Conservation (phyloP, 2,797 vertebrate species). For the Muscicapa striata region DNA sequence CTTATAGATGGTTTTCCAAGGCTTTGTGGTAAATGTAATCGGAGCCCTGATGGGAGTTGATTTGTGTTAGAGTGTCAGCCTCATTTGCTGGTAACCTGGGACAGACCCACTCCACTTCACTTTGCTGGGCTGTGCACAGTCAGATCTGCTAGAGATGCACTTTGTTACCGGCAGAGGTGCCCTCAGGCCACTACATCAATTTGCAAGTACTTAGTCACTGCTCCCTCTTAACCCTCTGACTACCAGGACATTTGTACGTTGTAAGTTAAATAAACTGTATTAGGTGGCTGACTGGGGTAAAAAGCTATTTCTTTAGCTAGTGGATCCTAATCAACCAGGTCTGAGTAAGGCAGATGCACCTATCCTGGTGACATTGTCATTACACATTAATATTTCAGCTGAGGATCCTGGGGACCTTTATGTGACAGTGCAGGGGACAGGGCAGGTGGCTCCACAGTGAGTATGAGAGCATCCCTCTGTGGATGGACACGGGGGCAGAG, state of each 20-base stretch:
- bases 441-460: accelerated
- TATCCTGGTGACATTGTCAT: too few relatives aligned
- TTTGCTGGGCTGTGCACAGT: not conserved
- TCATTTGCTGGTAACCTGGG: constrained; percentile 19
- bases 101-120: not conserved
- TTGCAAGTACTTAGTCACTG: not conserved
- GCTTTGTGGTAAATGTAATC: not conserved
- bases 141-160: constrained; percentile 1
- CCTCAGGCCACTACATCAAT: constrained; percentile 24
- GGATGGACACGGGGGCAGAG: accelerated
- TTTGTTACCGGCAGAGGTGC: constrained; percentile 3
- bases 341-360: not conserved
- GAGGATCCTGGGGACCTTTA: not conserved
- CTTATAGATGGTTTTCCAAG: not conserved
- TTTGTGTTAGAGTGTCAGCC: not conserved
- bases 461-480: not conserved
- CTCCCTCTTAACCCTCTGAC: constrained; percentile 33
- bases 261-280: not conserved
- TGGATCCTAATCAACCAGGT: not conserved
- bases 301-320: not conserved
- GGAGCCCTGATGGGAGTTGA: not conserved
- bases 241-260: not conserved
- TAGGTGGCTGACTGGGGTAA: not conserved
- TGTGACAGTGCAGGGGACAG: not conserved
- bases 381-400: not conserved